Conservation (phyloP, 2,797 vertebrate species). For the Chrysocyon brachyurus region DNA sequence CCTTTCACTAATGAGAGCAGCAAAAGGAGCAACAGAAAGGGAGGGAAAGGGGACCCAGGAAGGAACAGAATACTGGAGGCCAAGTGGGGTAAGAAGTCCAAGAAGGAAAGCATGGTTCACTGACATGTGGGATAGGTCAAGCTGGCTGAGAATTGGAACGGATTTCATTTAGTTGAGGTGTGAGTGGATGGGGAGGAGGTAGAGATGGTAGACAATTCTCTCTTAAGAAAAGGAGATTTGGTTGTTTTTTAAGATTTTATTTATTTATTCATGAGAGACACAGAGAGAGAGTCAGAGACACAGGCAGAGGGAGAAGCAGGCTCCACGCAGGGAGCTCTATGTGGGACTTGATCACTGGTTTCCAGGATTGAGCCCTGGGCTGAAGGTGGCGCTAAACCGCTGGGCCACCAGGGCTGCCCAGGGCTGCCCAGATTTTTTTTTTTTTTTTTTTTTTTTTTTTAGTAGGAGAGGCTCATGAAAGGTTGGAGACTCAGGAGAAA, state of each 20-base stretch:
- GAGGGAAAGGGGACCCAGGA: background rate
- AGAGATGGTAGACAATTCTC: background rate
- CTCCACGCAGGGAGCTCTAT: too few relatives aligned
- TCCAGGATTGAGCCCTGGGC: too few relatives aligned
- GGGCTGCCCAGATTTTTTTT: too few relatives aligned
- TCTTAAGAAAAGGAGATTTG: background rate
- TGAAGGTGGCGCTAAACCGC: too few relatives aligned
- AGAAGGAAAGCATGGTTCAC: background rate
- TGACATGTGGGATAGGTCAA: background rate
- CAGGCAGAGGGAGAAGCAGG: too few relatives aligned
- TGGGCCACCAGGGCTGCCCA: too few relatives aligned
- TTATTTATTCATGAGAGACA: too few relatives aligned
- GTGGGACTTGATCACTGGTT: too few relatives aligned
- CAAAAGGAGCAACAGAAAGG: background rate
- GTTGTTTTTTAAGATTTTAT: too few relatives aligned
- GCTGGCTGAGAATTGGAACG: background rate
- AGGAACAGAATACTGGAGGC: background rate
- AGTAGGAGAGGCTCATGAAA: background rate
- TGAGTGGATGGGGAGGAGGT: slow-evolving; percentile 3
- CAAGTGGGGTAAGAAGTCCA: background rate
- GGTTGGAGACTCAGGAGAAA: background rate
- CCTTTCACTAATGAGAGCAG: background rate
- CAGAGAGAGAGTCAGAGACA: too few relatives aligned
- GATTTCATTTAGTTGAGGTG: background rate
- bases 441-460: background rate